Evolutionary conservation across 2,888 invertebrate genomes (phyloP), one percentile per base, ranked within the genome.

Genomic region (Mylabris sibirica): DNA sequence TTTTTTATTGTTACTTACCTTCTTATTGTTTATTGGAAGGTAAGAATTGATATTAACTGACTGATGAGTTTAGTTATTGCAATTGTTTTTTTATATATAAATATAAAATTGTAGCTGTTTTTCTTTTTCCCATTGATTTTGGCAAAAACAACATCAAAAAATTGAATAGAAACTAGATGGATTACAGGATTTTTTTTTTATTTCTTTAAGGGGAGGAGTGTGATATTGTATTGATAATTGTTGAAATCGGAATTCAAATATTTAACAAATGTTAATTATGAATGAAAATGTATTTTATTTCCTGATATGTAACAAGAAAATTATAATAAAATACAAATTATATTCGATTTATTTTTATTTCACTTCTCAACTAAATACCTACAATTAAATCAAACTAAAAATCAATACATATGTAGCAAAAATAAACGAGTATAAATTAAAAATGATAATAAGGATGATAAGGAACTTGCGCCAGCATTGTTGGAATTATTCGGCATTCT

Each of bases 241-340:
- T 79, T 79, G 74, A 74, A 49, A 74, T 72, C 76, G 74, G 71
- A 76, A 77, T 77, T 79, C 78, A 82, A 79, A 83, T 83, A 82
- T 84, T 83, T 82, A 83, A 82, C 78, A 79, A 78, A 71, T 82
- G 82, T 81, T 82, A 79, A 74, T 73, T 72, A 76, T 76, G 77
- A 79, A 76, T 79, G 80, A 81, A 79, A 81, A 20, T 83, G 82
- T 82, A 83, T 79, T 83, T 83, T 83, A 82, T 82, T 82, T 82
- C 77, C 68, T 74, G 74, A 71, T 67, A 69, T 72, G 67, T 69
- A 76, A 71, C 65, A 68, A 67, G 67, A 69, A 17, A 17, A 44
- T 44, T 5, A 26, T 26, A 26, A n/a, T n/a, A n/a, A n/a, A n/a
- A n/a, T n/a, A n/a, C n/a, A 34, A 34, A 60, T 60, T 60, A 34